Base-by-base conservation (phyloP, 2,888 invertebrate genomes). In the Allophyes oxyacanthae region DNA sequence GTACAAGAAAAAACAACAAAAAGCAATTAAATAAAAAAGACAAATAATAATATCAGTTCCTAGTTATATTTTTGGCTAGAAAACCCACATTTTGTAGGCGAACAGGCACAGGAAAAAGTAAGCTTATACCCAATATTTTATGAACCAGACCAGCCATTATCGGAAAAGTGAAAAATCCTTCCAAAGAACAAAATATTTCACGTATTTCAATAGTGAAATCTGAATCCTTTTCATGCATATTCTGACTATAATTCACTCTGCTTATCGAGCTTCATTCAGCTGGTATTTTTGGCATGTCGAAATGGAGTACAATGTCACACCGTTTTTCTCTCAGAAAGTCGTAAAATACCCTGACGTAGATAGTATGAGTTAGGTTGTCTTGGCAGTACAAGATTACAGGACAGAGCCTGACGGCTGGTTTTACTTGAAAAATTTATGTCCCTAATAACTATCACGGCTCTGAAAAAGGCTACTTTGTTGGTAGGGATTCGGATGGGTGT, bases 301-400 rank as follows among this genome's bases (percentile, higher is more conserved):
- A n/a, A n/a, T n/a, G n/a, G n/a, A n/a, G n/a, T 11, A 26, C 10
- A 34, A 46, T 36, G 14, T 49, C 13, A 30, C 5, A 32, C 20
- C 28, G 38, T 37, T 34, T 57, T 46, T 57, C 30, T 51, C 28
- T 63, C 13, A 20, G 6, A 0, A 0, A 7, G 51, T 37, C 64
- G 26, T 52, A 63, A 63, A 46, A 1, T 34, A 15, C 33, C 11
- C 8, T 36, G 33, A 14, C 46, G 42, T 43, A 62, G 30, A 41
- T 26, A 10, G 7, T 28, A 30, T 48, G 9, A 38, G 32, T 11
- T n/a, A 50, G 46, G 6, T 37, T 33, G 45, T 48, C n/a, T 43
- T 13, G 37, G 5, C 6, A 25, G 6, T 34, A 28, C 7, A 5
- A 20, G 11, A 36, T 36, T 14, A 30, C 42, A 9, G 7, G 33